Conservation (phyloP, 1,140 invertebrate genomes). For the Coenobita brevimanus region DNA sequence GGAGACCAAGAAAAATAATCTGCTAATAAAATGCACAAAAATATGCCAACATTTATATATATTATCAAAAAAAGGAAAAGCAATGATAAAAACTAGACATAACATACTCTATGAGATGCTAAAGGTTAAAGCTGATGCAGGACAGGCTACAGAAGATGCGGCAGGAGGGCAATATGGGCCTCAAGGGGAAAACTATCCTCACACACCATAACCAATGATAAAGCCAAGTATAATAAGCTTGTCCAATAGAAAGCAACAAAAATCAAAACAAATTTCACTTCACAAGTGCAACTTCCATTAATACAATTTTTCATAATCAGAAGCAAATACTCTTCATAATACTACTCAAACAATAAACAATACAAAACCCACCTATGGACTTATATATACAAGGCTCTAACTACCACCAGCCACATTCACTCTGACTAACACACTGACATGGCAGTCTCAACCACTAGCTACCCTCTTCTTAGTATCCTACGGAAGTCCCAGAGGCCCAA, state of each 20-base stretch:
- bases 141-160: slow-evolving; percentile 41
- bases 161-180: slow-evolving; percentile 16
- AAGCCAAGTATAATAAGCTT: too few species aligned
- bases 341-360: too few species aligned
- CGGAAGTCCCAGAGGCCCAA: neutral
- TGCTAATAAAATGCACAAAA: slow-evolving; percentile 44
- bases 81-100: slow-evolving; percentile 39
- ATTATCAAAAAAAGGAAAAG: slow-evolving; percentile 7
- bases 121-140: slow-evolving; percentile 60
- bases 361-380: too few species aligned
- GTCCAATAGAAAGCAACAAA: too few species aligned
- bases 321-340: too few species aligned
- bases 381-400: slow-evolving; percentile 10
- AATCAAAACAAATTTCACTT: too few species aligned
- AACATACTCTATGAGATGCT: slow-evolving; percentile 58
- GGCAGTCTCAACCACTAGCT: too few species aligned
- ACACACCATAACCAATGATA: too few species aligned
- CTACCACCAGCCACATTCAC: too few species aligned
- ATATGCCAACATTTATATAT: slow-evolving; percentile 28
- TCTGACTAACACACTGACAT: too few species aligned
- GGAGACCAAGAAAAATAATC: slow-evolving; percentile 24
- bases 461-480: slow-evolving; percentile 48
- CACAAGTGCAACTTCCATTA: too few species aligned
- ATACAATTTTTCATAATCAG: too few species aligned
- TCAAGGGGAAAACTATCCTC: neutral